Conservation (phyloP, 2,797 vertebrate genomes). For the Chaetodon trifasciatus region DNA sequence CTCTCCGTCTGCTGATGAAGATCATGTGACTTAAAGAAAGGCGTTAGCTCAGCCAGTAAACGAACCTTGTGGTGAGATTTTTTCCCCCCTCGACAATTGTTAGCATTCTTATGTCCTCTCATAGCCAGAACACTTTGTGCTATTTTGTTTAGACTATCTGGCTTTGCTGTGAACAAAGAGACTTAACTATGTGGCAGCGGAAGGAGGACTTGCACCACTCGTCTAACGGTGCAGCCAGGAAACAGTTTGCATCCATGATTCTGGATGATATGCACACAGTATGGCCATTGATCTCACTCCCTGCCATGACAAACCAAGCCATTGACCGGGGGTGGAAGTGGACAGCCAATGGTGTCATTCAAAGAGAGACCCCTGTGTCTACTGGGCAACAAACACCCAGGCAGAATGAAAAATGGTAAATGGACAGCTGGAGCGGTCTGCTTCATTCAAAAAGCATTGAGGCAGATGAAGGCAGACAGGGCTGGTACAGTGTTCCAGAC, state of each 20-base stretch:
- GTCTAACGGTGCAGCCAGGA: slow-evolving; percentile 34
- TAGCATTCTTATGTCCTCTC: slow-evolving; percentile 20
- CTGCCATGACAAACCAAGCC: slow-evolving; percentile 53
- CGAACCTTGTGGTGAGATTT: not conserved
- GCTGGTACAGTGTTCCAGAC: slow-evolving; percentile 59
- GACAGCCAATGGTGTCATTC: slow-evolving; percentile 50
- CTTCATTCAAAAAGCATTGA: slow-evolving; percentile 64
- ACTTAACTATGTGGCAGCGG: slow-evolving; percentile 27
- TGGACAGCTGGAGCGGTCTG: slow-evolving; percentile 60
- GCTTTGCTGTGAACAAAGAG: slow-evolving; percentile 40
- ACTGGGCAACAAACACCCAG: slow-evolving; percentile 46
- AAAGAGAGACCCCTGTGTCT: slow-evolving; percentile 49
- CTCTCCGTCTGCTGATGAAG: not conserved
- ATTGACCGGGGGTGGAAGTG: slow-evolving; percentile 62
- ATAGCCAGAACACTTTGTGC: slow-evolving; percentile 41
- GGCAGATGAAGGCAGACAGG: slow-evolving; percentile 68
- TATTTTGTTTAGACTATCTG: slow-evolving; percentile 47
- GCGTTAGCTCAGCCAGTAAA: not conserved
- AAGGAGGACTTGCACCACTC: slow-evolving; percentile 18
- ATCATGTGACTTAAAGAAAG: slow-evolving; percentile 1
- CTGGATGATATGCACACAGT: slow-evolving; percentile 64
- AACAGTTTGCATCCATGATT: slow-evolving; percentile 34
- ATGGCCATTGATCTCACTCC: slow-evolving; percentile 61
- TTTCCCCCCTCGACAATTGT: not conserved
- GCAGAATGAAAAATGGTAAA: slow-evolving; percentile 54